phyloP scores from a whole-genome alignment of 2,113 vertebrate species.

The Gnathonemus echidnorhynchus region DNA sequence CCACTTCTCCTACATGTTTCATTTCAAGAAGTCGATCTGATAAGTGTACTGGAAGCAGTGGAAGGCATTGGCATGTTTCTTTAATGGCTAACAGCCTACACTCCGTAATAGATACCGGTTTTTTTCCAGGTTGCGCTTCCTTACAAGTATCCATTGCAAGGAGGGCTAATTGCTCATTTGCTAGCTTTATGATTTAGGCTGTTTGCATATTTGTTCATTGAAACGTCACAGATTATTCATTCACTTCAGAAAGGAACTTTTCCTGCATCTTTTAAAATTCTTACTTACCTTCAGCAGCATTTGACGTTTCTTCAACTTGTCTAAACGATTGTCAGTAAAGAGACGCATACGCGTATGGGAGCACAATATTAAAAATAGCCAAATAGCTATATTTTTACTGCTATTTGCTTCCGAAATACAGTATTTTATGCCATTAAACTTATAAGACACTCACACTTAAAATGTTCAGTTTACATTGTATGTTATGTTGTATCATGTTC shows the following conservation, averaged over 20 bases:
- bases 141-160: constrained; percentile 29
- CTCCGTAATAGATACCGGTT: constrained; percentile 20
- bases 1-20: constrained; percentile 2
- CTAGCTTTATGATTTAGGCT: constrained; percentile 20
- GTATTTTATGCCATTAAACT: background rate
- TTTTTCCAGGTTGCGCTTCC: constrained; percentile 18
- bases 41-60: background rate
- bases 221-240: background rate
- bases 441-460: background rate
- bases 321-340: background rate
- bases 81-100: constrained; percentile 5
- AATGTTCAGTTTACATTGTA: background rate
- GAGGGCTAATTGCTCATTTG: constrained; percentile 24
- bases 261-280: background rate
- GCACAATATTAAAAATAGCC: background rate
- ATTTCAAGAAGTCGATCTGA: constrained; percentile 1
- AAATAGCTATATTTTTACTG: background rate
- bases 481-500: background rate
- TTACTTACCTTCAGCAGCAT: background rate
- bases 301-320: background rate
- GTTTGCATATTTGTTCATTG: background rate
- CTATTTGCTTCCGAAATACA: background rate
- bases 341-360: background rate
- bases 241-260: background rate
- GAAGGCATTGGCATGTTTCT: constrained; percentile 23